Percentiles rank a stretch among this genome's conserved stretches.
phyloP scores from a whole-genome alignment of 1,140 invertebrate species.

The Maconellicoccus hirsutus region DNA sequence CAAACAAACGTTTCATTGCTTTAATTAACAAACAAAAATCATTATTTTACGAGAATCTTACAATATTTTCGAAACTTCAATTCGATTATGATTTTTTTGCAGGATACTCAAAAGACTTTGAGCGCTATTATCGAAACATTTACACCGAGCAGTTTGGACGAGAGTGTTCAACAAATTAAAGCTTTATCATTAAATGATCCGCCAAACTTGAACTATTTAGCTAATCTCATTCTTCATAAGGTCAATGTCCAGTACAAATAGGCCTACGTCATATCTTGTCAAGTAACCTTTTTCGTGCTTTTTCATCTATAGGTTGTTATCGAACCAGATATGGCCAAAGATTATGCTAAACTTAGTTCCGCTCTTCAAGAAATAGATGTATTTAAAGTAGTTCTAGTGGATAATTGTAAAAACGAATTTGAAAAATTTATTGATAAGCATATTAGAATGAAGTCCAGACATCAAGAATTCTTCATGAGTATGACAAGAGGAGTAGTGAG shows the following conservation, averaged over 20 bases:
- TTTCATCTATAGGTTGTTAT: neutral
- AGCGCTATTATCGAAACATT: conserved; percentile 15
- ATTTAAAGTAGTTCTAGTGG: conserved; percentile 14
- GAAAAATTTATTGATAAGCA: conserved; percentile 16
- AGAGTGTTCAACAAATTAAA: conserved; percentile 17
- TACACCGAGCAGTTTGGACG: neutral
- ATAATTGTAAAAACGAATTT: conserved; percentile 16
- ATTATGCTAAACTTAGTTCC: conserved; percentile 1
- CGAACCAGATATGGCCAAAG: conserved; percentile 14
- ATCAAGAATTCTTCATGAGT: conserved; percentile 21
- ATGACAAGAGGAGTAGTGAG: conserved; percentile 7
- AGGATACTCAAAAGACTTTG: conserved; percentile 16
- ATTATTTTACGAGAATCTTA: too few relatives aligned
- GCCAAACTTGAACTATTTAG: conserved; percentile 11
- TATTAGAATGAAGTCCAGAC: conserved; percentile 6
- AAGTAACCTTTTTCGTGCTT: neutral
- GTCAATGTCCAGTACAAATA: neutral
- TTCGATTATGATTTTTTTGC: neutral
- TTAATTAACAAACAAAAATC: too few relatives aligned
- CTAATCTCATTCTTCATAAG: conserved; percentile 11
- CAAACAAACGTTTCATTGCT: too few relatives aligned
- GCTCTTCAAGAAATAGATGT: conserved; percentile 15
- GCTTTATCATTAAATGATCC: conserved; percentile 13
- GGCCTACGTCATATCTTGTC: neutral
- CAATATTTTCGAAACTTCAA: too few relatives aligned